Evolutionary conservation across 2,888 invertebrate genomes (phyloP), one percentile per base, ranked within the genome.

Genomic region (Tetragonisca angustula): DNA sequence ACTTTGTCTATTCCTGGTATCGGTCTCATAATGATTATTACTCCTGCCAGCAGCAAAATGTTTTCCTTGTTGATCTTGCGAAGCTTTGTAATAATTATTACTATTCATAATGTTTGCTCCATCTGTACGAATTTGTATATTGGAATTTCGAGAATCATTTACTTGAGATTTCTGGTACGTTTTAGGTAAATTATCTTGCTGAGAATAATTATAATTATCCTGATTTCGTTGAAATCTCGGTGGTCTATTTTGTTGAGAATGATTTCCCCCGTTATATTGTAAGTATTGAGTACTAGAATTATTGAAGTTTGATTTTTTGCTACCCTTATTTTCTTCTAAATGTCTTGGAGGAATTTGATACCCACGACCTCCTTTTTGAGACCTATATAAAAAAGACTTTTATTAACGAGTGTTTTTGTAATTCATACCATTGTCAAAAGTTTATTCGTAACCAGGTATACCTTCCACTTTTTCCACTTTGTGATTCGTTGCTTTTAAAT

Each of bases 151-250:
- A 21, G 91, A 91, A 50, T 93, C 93, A 32, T 86, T 92, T 6
- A 83, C 67, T 43, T 91, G 92, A 21, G 77, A 87, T 68, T 90
- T 91, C 19, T 88, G 88, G 75, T 88, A 84, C 54, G 80, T 75
- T 74, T 89, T 91, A 52, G 69, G 86, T n/a, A 81, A 82, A 77
- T 76, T 88, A 59, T 93, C 92, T 64, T 89, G 90, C 61, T 91
- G 91, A 79, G 91, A 79, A 61, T 90, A 88, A 79, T 80, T 91
- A 11, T 92, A 88, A 49, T 76, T 76, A 49, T 94, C 94, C 64
- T 92, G 92, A 84, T 96, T 96, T 87, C 95, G 95, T 91, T 96
- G 96, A 92, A 96, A 96, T 81, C 96, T 94, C 6, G 96, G 96
- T 36, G 96, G 96, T 90, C 96, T 96, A 9, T 87, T 90, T 81